phyloP scores from a whole-genome alignment of 2,797 vertebrate species.

The Spinibarbus caldwelli region DNA sequence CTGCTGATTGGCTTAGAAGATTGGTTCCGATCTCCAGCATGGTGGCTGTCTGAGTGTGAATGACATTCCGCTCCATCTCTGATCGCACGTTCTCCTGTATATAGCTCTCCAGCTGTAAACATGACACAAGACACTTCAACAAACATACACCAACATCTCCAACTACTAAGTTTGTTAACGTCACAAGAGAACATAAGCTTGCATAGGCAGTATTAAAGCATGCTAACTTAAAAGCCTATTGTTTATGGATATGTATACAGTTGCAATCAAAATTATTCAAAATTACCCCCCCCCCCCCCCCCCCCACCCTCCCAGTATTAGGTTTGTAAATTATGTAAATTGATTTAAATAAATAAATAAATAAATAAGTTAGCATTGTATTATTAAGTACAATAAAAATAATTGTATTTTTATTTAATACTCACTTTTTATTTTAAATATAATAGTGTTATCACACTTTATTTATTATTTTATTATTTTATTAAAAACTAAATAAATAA shows the following conservation, averaged over 20 bases:
- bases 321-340: too few relatives aligned
- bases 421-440: too few relatives aligned
- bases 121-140: slow-evolving; percentile 46
- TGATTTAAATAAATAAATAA: too few relatives aligned
- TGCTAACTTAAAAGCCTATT: not conserved
- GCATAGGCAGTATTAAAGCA: not conserved
- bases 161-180: not conserved
- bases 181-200: not conserved
- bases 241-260: not conserved
- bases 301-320: too few relatives aligned
- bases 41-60: slow-evolving; percentile 79
- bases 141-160: slow-evolving; percentile 37
- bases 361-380: too few relatives aligned
- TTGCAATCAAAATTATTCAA: not conserved
- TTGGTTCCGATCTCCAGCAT: slow-evolving; percentile 83
- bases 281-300: too few relatives aligned
- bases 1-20: slow-evolving; percentile 80
- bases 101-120: slow-evolving; percentile 79
- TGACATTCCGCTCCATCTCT: slow-evolving; percentile 73
- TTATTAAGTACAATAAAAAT: too few relatives aligned
- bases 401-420: too few relatives aligned
- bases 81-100: slow-evolving; percentile 79
- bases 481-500: too few relatives aligned
- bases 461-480: too few relatives aligned
- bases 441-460: too few relatives aligned